phyloP scores from a whole-genome alignment of 2,888 invertebrate species.

The Stenurella melanura region DNA sequence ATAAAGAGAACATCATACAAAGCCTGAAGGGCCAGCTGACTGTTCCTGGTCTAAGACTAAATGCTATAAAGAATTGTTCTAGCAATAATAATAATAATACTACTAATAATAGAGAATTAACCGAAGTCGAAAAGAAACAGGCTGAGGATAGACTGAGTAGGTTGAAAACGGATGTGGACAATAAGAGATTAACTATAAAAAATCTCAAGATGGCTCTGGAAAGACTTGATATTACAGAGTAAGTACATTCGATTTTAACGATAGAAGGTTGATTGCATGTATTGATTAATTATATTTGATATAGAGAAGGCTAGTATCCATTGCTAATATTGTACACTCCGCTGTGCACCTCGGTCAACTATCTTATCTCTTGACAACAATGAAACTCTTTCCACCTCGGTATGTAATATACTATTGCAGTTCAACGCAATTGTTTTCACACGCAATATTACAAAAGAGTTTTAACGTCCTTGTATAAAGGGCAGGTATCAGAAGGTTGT shows the following conservation, averaged over 20 bases:
- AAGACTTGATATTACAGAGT: slow-evolving; percentile 92
- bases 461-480: no score
- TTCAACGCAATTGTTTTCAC: no score
- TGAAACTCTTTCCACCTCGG: no score
- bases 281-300: no score
- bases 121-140: slow-evolving; percentile 76
- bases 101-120: slow-evolving; percentile 68
- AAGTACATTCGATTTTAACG: slow-evolving; percentile 70
- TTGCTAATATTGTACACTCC: no score
- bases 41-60: slow-evolving; percentile 72
- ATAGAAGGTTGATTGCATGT: not conserved
- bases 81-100: slow-evolving; percentile 63
- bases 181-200: slow-evolving; percentile 86
- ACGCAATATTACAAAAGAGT: no score
- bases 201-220: slow-evolving; percentile 88
- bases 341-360: no score
- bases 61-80: slow-evolving; percentile 42
- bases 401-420: no score
- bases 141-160: slow-evolving; percentile 79
- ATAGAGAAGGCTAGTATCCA: no score
- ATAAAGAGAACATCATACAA: slow-evolving; percentile 89
- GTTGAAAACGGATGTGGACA: slow-evolving; percentile 82
- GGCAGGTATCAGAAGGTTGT: no score
- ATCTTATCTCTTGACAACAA: no score
- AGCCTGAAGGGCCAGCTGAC: slow-evolving; percentile 83